Conservation (phyloP, 2,113 vertebrate genomes). For the Sardina pilchardus region DNA sequence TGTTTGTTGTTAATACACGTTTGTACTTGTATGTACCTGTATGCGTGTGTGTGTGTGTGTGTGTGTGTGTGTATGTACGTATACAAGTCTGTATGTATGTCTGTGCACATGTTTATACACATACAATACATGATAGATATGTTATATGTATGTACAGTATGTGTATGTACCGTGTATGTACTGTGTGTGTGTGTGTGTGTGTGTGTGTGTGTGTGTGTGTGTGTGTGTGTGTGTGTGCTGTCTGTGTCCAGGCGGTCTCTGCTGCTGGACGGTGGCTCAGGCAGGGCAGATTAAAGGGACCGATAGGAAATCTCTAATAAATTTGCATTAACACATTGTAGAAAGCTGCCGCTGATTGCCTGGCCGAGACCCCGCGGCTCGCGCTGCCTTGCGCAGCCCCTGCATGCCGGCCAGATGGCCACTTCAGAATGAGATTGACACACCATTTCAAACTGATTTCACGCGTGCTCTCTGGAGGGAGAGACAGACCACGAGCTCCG, state of each 20-base stretch:
- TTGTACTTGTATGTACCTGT: neutral
- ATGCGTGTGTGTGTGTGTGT: too few relatives aligned
- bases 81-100: neutral
- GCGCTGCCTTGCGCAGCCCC: slow-evolving; percentile 79
- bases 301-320: slow-evolving; percentile 77
- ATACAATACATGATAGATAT: neutral
- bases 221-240: neutral
- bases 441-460: slow-evolving; percentile 99
- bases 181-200: neutral
- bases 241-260: neutral
- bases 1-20: neutral
- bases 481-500: slow-evolving; percentile 88
- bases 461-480: slow-evolving; percentile 90
- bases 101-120: neutral
- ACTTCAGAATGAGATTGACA: slow-evolving; percentile 95
- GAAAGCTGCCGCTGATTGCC: slow-evolving; percentile 84
- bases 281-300: slow-evolving; percentile 71
- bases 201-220: neutral
- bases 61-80: neutral
- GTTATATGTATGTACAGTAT: neutral
- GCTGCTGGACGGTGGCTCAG: slow-evolving; percentile 52
- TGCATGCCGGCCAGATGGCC: slow-evolving; percentile 96
- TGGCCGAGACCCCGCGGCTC: slow-evolving; percentile 83
- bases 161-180: neutral
- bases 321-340: slow-evolving; percentile 81